phyloP scores from a whole-genome alignment of 92 coral and sea anemone genomes.

The Micromussa lordhowensis region DNA sequence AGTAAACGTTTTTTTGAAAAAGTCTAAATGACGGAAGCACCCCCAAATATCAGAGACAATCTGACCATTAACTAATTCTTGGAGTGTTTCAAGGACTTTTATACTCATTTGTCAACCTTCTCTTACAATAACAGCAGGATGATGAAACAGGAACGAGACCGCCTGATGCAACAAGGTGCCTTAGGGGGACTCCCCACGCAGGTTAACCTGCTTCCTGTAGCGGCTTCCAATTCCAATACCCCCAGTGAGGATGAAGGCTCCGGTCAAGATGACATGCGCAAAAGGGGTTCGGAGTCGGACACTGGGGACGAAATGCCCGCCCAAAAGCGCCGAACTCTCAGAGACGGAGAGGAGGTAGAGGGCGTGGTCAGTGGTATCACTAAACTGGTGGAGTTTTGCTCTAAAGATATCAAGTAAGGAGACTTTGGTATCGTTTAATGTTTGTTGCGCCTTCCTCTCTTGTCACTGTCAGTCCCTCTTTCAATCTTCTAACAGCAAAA shows the following conservation, averaged over 20 bases:
- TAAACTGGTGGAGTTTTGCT: slow-evolving; percentile 98
- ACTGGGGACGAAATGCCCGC: slow-evolving; percentile 75
- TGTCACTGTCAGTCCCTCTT: too few species aligned
- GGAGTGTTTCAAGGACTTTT: not conserved
- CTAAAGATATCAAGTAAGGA: slow-evolving; percentile 97
- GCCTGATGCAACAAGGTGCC: slow-evolving; percentile 78
- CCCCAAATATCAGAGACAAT: not conserved
- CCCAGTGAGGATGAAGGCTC: slow-evolving; percentile 62
- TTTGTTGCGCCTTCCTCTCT: not conserved
- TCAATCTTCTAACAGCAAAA: too few species aligned
- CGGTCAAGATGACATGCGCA: slow-evolving; percentile 63
- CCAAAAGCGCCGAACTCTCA: slow-evolving; percentile 70
- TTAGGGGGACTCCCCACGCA: slow-evolving; percentile 88
- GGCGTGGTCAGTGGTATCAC: slow-evolving; percentile 90
- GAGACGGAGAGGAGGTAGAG: slow-evolving; percentile 79
- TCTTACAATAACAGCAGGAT: slow-evolving; percentile 43
- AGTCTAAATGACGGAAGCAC: not conserved
- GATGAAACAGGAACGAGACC: slow-evolving; percentile 84
- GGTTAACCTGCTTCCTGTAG: slow-evolving; percentile 70
- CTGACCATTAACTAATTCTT: not conserved
- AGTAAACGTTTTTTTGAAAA: too few species aligned
- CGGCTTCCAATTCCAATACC: slow-evolving; percentile 67
- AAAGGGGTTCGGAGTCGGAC: slow-evolving; percentile 75
- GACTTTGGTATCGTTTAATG: not conserved
- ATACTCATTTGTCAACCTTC: not conserved